Conservation (phyloP, 2,888 invertebrate species). For the Macaria notata region DNA sequence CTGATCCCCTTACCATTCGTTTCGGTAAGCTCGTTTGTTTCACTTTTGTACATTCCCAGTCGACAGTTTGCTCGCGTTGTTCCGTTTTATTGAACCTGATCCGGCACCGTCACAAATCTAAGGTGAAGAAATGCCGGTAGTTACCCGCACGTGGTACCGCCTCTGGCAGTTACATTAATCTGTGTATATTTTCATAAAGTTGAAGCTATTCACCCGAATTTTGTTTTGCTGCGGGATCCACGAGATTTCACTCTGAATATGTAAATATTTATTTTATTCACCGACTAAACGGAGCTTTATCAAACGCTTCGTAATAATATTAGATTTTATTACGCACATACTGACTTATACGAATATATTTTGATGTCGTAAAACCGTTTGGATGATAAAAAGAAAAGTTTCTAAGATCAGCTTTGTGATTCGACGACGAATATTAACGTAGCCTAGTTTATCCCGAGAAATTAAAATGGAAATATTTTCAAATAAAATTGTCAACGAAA, state of each 20-base stretch:
- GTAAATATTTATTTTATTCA: slow-evolving; percentile 14
- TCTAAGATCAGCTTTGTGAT: neutral
- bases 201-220: slow-evolving; percentile 57
- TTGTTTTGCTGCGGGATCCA: slow-evolving; percentile 25
- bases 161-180: slow-evolving; percentile 55
- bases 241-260: slow-evolving; percentile 10
- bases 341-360: too few species aligned
- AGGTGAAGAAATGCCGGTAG: slow-evolving; percentile 54
- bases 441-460: neutral
- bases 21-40: slow-evolving; percentile 50
- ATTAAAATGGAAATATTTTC: slow-evolving; percentile 10
- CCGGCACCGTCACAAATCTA: slow-evolving; percentile 53
- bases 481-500: slow-evolving; percentile 12
- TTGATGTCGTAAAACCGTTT: too few species aligned
- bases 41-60: slow-evolving; percentile 51
- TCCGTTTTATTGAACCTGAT: slow-evolving; percentile 53
- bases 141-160: slow-evolving; percentile 54
- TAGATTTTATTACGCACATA: too few species aligned
- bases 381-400: too few species aligned
- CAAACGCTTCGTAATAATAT: too few species aligned
- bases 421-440: neutral
- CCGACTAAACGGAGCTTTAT: slow-evolving; percentile 3
- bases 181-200: slow-evolving; percentile 66
- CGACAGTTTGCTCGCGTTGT: slow-evolving; percentile 49
- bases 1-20: slow-evolving; percentile 45